Evolutionary conservation across 53 echinoderm and acorn worm genomes (phyloP).

Genomic region (Astropecten irregularis): DNA sequence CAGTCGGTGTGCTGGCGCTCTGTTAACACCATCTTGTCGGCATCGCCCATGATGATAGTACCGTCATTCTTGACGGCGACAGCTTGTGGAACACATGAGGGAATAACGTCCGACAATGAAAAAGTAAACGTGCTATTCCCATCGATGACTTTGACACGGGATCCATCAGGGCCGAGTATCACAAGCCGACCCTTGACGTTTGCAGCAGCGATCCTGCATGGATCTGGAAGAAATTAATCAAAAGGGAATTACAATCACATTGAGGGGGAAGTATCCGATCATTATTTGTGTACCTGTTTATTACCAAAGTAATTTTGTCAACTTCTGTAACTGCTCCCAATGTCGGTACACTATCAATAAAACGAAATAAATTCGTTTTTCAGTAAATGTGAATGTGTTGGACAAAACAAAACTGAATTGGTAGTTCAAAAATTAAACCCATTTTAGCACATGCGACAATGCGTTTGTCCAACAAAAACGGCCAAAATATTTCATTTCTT

Average conservation of each 20-base stretch:
- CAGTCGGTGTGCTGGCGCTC: background rate
- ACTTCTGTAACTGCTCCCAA: background rate
- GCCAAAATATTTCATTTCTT: no score
- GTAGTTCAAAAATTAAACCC: no score
- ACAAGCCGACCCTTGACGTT: background rate
- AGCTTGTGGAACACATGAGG: background rate
- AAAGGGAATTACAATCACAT: background rate
- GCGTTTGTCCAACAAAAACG: no score
- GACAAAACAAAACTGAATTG: no score
- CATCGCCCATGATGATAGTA: background rate
- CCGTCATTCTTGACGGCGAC: conserved; percentile 11
- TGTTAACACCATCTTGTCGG: background rate
- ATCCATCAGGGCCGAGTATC: background rate
- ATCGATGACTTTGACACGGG: background rate
- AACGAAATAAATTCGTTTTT: no score
- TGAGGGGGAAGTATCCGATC: background rate
- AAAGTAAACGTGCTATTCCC: background rate
- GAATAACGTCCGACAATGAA: background rate
- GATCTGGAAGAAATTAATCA: background rate
- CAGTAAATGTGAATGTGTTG: no score
- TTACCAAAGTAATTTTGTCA: background rate
- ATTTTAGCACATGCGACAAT: no score
- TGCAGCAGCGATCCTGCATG: background rate
- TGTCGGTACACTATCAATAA: no score
- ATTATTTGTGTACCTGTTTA: background rate